Evolutionary conservation across 2,113 vertebrate species (phyloP).

Genomic region (Eupsittula cactorum): DNA sequence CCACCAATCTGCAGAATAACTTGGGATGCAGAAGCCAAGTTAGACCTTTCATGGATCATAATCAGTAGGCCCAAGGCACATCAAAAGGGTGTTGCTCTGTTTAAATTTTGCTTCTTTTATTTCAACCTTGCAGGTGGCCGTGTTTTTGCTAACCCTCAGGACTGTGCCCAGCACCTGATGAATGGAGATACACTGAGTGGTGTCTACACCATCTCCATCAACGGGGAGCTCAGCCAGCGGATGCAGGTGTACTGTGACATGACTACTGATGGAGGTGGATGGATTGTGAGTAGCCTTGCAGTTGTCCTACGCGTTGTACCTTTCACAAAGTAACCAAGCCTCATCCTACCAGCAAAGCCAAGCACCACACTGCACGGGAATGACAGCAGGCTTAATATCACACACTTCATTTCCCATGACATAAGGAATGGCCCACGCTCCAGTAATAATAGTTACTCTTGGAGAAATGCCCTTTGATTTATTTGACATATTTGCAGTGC

Average conservation of each 20-base stretch:
- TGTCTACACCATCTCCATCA: constrained; percentile 93
- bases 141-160: constrained; percentile 91
- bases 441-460: constrained; percentile 53
- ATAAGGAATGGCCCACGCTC: constrained; percentile 16
- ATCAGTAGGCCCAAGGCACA: accelerated
- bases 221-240: constrained; percentile 86
- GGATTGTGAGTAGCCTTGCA: constrained; percentile 86
- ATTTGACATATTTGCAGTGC: constrained; percentile 65
- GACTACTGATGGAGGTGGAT: constrained; percentile 92
- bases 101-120: neutral
- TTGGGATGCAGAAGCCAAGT: neutral
- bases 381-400: neutral
- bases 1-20: accelerated
- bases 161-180: constrained; percentile 94
- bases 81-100: neutral
- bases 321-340: neutral
- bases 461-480: constrained; percentile 68
- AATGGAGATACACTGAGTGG: constrained; percentile 91
- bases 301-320: accelerated
- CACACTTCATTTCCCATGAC: constrained; percentile 18
- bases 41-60: neutral
- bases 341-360: neutral
- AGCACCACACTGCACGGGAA: accelerated
- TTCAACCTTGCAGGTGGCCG: constrained; percentile 81
- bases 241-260: constrained; percentile 97